Base-by-base conservation (phyloP, 2,113 vertebrate species). In the Ellobius talpinus region DNA sequence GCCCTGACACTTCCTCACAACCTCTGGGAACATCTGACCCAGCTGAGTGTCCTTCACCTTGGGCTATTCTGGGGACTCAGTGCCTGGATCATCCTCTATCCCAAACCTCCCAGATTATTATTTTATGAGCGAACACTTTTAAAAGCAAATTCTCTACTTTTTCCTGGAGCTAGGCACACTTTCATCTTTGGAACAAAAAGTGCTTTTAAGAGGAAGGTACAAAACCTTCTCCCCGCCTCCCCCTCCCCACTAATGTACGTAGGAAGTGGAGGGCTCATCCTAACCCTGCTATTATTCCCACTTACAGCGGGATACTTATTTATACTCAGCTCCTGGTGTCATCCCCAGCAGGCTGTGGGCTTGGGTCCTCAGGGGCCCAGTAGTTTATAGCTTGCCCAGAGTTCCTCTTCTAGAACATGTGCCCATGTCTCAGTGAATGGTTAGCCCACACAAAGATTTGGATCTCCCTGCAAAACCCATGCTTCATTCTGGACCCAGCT, bases 121-220 rank as follows among this genome's bases (percentile, higher is more conserved):
- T 96, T 93, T 97, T 82, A 89, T 87, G 86, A 96, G 79, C 47
- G 79, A 5, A 70, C 63, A 52, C 73, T 96, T 96, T 96, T 89
- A 79, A 95, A 82, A 96, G 47, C 1, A 52, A 93, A 78, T 45
- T 58, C 47, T 93, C 61, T 65, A 26, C 31, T 85, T 61, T 84
- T 70, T 73, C 36, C 74, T 70, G 94, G 76, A 70, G 70, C 55
- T 39, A 86, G 90, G 47, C 89, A 74, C 10, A 23, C 31, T 76
- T 87, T 21, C 52, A 12, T 68, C 94, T 97, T 92, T 23, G 74
- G 95, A 90, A 88, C 76, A 58, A 23, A 90, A 85, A 39, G 21
- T 82, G 36, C 58, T 74, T 17, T 45, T 63, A 74, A 82, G 73
- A 66, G 68, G 55, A 94, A 72, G 76, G 61, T 58, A 76, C n/a